These are phyloP conservation scores for Clepsis dumicolana DNA, from an alignment of 2,888 invertebrate genomes.

Conservation along the genomic window DNA sequence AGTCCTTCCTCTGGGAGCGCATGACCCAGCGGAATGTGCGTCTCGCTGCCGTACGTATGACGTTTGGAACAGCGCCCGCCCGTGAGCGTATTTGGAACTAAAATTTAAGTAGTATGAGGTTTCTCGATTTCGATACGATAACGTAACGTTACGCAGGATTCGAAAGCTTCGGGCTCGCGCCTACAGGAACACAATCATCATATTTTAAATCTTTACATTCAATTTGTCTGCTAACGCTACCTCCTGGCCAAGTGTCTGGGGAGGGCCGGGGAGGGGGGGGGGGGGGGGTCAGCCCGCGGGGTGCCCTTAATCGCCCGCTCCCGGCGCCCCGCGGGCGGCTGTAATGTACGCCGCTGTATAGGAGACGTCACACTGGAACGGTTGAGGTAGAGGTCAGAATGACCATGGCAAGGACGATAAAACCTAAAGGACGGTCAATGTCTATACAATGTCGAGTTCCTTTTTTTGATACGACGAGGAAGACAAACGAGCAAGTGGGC, in stretches of 20 bases:
- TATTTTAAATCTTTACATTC: not conserved
- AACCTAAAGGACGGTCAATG: too few species aligned
- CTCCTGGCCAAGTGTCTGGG: not conserved
- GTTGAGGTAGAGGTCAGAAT: not conserved
- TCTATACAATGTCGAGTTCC: not conserved
- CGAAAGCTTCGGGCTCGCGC: not conserved
- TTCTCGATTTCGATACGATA: too few species aligned
- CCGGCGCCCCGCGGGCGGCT: not conserved
- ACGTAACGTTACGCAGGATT: too few species aligned
- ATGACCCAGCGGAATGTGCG: too few species aligned
- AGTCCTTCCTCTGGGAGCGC: too few species aligned
- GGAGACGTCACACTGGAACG: not conserved
- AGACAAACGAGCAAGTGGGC: too few species aligned
- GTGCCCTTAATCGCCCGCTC: constrained; percentile 9
- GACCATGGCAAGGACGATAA: not conserved
- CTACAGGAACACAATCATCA: not conserved
- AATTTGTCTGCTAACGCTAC: not conserved
- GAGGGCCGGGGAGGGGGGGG: constrained; percentile 1
- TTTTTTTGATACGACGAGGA: too few species aligned
- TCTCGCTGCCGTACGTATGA: too few species aligned
- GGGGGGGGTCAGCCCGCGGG: constrained; percentile 4
- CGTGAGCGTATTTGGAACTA: too few species aligned
- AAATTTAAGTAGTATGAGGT: too few species aligned
- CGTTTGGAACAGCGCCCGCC: too few species aligned
- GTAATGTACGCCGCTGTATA: not conserved